These are phyloP conservation scores for Drosophila arawakana DNA, from an alignment of 1,140 invertebrate genomes.

Conservation along the genomic window DNA sequence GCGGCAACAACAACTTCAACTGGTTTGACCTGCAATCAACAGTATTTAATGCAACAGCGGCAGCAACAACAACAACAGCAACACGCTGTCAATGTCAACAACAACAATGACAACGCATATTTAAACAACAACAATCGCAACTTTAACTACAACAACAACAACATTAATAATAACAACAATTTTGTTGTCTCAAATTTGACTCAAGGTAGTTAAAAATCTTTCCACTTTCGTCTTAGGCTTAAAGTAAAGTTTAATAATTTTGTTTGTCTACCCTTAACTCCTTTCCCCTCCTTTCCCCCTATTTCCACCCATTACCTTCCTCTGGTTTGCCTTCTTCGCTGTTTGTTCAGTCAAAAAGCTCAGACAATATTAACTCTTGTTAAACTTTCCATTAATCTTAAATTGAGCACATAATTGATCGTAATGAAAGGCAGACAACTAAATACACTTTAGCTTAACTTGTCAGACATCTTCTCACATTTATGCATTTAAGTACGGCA, in stretches of 20 bases:
- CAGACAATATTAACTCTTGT: conserved; percentile 30
- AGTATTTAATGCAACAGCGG: conserved; percentile 75
- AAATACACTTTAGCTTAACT: conserved; percentile 2
- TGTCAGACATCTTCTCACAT: not conserved
- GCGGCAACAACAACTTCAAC: conserved; percentile 40
- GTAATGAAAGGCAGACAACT: conserved; percentile 11
- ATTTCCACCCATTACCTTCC: not conserved
- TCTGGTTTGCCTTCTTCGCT: conserved; percentile 9
- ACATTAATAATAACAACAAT: conserved; percentile 32
- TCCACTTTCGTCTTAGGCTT: conserved; percentile 15
- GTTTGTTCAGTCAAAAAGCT: conserved; percentile 35
- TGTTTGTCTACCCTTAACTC: conserved; percentile 10
- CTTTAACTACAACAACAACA: conserved; percentile 32
- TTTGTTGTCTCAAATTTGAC: conserved; percentile 43
- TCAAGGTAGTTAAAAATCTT: conserved; percentile 57
- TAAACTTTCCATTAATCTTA: conserved; percentile 37
- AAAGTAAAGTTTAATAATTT: conserved; percentile 19
- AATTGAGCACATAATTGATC: conserved; percentile 60
- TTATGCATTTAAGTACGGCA: conserved; percentile 1
- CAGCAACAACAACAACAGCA: conserved; percentile 29
- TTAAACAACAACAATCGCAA: conserved; percentile 56
- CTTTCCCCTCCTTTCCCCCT: not conserved
- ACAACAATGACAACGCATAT: conserved; percentile 68
- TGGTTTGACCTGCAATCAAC: conserved; percentile 76
- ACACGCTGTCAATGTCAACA: conserved; percentile 35